These are phyloP conservation scores for Megaleporinus macrocephalus DNA, from an alignment of 2,113 vertebrate genomes.

Conservation along the genomic window DNA sequence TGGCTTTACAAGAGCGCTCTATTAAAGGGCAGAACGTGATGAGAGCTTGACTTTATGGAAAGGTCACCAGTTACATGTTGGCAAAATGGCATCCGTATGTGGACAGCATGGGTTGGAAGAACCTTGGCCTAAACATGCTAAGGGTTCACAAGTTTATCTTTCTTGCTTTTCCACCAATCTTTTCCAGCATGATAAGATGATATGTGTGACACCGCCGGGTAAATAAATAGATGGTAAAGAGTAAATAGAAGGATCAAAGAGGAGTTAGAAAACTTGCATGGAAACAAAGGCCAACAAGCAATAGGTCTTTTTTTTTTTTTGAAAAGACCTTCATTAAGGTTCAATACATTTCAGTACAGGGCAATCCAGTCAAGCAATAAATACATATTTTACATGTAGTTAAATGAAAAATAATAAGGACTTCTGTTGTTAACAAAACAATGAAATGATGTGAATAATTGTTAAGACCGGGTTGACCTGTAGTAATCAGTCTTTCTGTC, in stretches of 20 bases:
- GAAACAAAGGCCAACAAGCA: background rate
- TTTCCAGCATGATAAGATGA: background rate
- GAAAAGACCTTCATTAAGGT: background rate
- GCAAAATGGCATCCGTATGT: constrained; percentile 23
- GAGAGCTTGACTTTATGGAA: constrained; percentile 26
- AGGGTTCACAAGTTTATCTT: background rate
- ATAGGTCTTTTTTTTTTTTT: background rate
- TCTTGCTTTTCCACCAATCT: constrained; percentile 11
- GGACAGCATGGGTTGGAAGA: background rate
- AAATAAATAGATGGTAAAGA: no score
- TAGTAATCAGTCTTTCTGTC: no score
- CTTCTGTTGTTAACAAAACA: no score
- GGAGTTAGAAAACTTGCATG: background rate
- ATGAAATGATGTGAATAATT: background rate
- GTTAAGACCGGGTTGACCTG: no score
- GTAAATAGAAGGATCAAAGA: background rate
- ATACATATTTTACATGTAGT: background rate
- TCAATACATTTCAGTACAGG: background rate
- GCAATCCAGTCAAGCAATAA: background rate
- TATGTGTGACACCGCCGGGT: background rate
- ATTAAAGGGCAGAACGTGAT: constrained; percentile 23
- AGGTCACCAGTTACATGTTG: constrained; percentile 25
- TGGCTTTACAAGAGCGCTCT: constrained; percentile 6
- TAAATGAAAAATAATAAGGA: background rate
- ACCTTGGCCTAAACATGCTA: constrained; percentile 1